Conservation (phyloP, 1,140 invertebrate species). For the Drosophila ohnishii region DNA sequence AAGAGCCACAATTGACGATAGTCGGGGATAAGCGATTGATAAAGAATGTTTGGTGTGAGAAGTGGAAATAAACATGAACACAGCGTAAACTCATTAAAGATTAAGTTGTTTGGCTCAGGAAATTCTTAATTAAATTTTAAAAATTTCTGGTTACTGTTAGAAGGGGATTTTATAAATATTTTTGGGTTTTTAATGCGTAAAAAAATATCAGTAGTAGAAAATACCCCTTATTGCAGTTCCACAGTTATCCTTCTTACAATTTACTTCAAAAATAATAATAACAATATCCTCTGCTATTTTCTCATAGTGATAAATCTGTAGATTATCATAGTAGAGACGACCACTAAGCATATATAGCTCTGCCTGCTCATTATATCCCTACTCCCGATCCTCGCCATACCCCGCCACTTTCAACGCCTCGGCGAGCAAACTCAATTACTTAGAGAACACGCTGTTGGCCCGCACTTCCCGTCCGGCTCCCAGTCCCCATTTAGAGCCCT, state of each 20-base stretch:
- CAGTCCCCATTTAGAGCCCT: conserved; percentile 28
- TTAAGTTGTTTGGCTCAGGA: background rate
- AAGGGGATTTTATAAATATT: background rate
- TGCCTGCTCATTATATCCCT: conserved; percentile 32
- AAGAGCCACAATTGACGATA: conserved; percentile 28
- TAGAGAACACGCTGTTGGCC: conserved; percentile 54
- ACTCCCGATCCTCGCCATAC: conserved; percentile 1
- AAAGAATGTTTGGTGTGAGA: conserved; percentile 1
- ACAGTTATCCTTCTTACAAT: background rate
- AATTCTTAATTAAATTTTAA: background rate
- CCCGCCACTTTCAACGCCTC: conserved; percentile 34
- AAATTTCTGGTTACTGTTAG: background rate
- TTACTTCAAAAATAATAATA: background rate
- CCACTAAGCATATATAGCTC: conserved; percentile 23
- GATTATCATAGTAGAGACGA: background rate
- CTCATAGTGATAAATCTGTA: background rate
- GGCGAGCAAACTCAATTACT: conserved; percentile 66
- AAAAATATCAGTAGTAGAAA: background rate
- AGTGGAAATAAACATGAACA: background rate
- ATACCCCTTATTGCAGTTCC: background rate
- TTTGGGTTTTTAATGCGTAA: background rate
- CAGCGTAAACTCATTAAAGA: background rate
- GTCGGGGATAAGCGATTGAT: conserved; percentile 29
- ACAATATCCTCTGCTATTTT: background rate
- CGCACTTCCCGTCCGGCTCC: conserved; percentile 16